Evolutionary conservation across 2,113 vertebrate species (phyloP).

Genomic region (Labeo rohita): DNA sequence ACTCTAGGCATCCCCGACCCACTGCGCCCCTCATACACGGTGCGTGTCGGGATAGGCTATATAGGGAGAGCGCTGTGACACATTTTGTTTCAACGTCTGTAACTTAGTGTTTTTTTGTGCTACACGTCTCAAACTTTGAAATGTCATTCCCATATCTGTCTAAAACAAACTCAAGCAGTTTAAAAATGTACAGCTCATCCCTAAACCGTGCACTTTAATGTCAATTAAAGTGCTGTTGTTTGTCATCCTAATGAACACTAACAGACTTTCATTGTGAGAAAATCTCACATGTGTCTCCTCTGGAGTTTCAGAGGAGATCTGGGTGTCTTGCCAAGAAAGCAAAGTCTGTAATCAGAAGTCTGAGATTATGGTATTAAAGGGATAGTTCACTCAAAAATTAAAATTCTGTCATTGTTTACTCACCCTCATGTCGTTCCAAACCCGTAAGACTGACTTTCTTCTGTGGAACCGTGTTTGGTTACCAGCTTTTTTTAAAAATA

Average conservation of each 20-base stretch:
- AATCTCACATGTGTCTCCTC: background rate
- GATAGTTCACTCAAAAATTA: background rate
- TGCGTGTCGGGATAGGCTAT: conserved; percentile 4
- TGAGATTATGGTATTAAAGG: conserved; percentile 7
- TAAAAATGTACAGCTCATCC: no score
- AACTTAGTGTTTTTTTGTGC: background rate
- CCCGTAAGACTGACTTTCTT: background rate
- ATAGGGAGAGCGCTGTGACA: background rate
- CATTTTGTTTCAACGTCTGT: background rate
- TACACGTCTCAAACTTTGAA: background rate
- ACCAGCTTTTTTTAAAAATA: background rate
- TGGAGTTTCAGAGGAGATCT: background rate
- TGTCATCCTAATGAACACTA: background rate
- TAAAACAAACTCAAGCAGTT: background rate
- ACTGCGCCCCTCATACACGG: conserved; percentile 25
- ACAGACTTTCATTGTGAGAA: conserved; percentile 3
- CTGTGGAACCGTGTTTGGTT: background rate
- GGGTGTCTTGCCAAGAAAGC: background rate
- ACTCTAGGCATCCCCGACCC: conserved; percentile 48
- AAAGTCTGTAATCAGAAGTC: background rate
- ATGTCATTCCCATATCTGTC: background rate
- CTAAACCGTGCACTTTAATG: background rate
- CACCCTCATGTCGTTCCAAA: background rate
- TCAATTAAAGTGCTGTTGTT: background rate
- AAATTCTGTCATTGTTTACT: background rate